Evolutionary conservation across 2,797 vertebrate species (phyloP).

Genomic region (Cyprinella venusta): DNA sequence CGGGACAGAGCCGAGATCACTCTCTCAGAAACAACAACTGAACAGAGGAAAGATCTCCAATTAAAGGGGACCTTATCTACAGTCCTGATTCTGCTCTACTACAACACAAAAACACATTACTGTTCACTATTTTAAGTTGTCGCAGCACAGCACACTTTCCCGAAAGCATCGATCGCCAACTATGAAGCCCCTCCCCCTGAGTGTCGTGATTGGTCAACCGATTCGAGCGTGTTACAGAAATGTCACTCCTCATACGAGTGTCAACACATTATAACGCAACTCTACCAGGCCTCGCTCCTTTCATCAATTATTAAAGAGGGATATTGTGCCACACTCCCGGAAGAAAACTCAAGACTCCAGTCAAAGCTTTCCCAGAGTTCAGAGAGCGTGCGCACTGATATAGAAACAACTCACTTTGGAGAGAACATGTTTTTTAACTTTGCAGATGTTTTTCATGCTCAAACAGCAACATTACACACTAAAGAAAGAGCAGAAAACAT

Average conservation of each 20-base stretch:
- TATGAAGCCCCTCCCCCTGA: background rate
- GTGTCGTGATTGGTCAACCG: background rate
- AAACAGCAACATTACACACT: background rate
- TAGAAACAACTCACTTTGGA: background rate
- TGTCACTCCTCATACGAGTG: too few species aligned
- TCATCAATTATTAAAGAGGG: background rate
- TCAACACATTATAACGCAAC: background rate
- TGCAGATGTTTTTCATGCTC: background rate
- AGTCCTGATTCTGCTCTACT: background rate
- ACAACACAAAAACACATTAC: background rate
- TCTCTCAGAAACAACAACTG: constrained; percentile 18
- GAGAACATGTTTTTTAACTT: background rate
- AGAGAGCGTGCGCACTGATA: background rate
- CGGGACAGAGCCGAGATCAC: constrained; percentile 44
- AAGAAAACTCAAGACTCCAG: background rate
- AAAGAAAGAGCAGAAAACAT: background rate
- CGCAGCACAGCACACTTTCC: background rate
- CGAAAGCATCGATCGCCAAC: background rate
- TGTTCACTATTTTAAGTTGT: background rate
- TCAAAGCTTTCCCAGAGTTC: background rate
- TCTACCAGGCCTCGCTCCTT: background rate
- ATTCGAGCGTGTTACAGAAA: background rate
- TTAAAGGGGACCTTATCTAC: background rate
- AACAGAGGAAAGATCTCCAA: constrained; percentile 22
- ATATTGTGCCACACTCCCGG: background rate